Conservation (phyloP, 2,113 vertebrate genomes). For the Psettodes erumei region DNA sequence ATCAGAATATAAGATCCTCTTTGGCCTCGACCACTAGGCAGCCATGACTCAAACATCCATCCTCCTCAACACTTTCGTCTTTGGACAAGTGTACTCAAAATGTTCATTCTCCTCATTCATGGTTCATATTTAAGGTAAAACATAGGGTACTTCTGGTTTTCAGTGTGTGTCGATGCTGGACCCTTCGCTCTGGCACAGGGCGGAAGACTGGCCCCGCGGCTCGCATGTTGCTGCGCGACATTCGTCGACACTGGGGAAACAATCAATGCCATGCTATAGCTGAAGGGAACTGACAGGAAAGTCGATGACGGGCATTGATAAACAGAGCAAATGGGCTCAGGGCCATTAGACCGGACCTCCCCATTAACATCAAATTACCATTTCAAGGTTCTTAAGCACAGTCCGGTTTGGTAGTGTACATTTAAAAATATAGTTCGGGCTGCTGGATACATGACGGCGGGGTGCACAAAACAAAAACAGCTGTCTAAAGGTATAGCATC, state of each 20-base stretch:
- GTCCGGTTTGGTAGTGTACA: not conserved
- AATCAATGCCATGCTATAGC: constrained; percentile 71
- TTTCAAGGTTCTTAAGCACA: not conserved
- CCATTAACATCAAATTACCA: constrained; percentile 35
- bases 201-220: constrained; percentile 61
- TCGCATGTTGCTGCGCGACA: constrained; percentile 54
- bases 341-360: constrained; percentile 44
- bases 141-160: constrained; percentile 10
- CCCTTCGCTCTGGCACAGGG: constrained; percentile 48
- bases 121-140: constrained; percentile 32
- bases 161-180: constrained; percentile 38
- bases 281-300: constrained; percentile 55
- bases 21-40: not conserved
- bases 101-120: constrained; percentile 10
- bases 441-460: not conserved
- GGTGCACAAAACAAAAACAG: not conserved
- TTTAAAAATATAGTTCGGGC: constrained; percentile 2
- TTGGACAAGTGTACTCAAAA: constrained; percentile 6
- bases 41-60: constrained; percentile 34
- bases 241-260: constrained; percentile 46
- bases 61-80: constrained; percentile 8
- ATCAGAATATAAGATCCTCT: constrained; percentile 33
- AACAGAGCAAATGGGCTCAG: constrained; percentile 52
- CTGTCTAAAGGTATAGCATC: not conserved
- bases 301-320: constrained; percentile 68